phyloP scores from a whole-genome alignment of 2,888 invertebrate species.

The Synergus umbraculus region DNA sequence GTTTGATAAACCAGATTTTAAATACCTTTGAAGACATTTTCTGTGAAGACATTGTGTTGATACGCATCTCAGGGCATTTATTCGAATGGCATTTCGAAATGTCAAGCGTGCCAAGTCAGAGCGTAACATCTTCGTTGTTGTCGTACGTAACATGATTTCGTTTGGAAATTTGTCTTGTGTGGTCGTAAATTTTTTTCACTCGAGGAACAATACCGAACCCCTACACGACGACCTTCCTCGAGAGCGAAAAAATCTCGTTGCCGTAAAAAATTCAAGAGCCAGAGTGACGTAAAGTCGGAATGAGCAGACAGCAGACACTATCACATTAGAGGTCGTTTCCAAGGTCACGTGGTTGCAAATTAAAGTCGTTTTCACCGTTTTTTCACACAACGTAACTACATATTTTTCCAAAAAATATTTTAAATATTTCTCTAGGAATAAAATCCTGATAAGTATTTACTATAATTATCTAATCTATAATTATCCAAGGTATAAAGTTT shows the following conservation, averaged over 20 bases:
- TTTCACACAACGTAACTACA: background rate
- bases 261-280: conserved; percentile 41
- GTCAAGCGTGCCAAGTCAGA: conserved; percentile 83
- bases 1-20: conserved; percentile 13
- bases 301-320: conserved; percentile 53
- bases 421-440: background rate
- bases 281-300: conserved; percentile 26
- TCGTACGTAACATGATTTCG: conserved; percentile 85
- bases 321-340: conserved; percentile 72
- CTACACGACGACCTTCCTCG: conserved; percentile 24
- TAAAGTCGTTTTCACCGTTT: background rate
- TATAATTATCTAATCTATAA: too few relatives aligned
- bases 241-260: conserved; percentile 23
- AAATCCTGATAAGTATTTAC: too few relatives aligned
- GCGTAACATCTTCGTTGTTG: conserved; percentile 80
- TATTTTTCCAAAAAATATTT: background rate
- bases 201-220: background rate
- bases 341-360: conserved; percentile 71
- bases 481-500: too few relatives aligned
- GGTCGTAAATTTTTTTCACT: conserved; percentile 6
- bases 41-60: conserved; percentile 82
- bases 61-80: conserved; percentile 81
- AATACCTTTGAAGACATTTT: conserved; percentile 81
- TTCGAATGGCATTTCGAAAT: conserved; percentile 81
- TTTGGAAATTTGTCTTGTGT: conserved; percentile 29